Conservation (phyloP, 1,140 invertebrate genomes). For the Euwallacea fornicatus region DNA sequence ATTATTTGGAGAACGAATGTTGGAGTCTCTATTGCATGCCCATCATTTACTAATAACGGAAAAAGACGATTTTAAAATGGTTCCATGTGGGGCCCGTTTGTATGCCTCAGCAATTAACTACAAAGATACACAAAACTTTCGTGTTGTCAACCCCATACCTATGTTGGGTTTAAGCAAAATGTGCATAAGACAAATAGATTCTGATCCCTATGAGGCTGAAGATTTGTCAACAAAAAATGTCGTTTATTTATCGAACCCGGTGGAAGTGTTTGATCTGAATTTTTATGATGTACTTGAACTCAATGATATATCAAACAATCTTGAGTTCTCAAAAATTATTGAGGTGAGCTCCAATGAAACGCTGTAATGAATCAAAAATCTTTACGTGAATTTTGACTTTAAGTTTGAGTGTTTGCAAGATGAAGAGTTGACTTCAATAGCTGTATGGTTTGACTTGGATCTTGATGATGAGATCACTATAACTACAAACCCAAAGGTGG, state of each 20-base stretch:
- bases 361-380: not conserved
- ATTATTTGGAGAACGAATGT: conserved; percentile 72
- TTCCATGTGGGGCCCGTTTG: conserved; percentile 66
- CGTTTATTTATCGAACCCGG: conserved; percentile 62
- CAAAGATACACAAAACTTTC: conserved; percentile 44
- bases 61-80: conserved; percentile 54
- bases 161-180: conserved; percentile 44
- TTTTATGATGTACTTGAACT: conserved; percentile 62
- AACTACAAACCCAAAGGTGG: conserved; percentile 57
- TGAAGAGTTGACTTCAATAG: conserved; percentile 59
- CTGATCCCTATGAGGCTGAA: conserved; percentile 70
- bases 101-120: conserved; percentile 55
- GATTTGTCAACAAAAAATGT: conserved; percentile 63
- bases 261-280: conserved; percentile 62
- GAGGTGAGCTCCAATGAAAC: conserved; percentile 12
- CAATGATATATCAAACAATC: conserved; percentile 24
- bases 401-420: conserved; percentile 37
- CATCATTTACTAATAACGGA: conserved; percentile 61
- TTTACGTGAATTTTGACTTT: not conserved
- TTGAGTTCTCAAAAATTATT: conserved; percentile 28
- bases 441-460: conserved; percentile 73
- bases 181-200: conserved; percentile 54
- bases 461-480: conserved; percentile 67
- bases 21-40: conserved; percentile 69
- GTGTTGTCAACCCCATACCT: conserved; percentile 16